Conservation (phyloP, 2,888 invertebrate species). For the Coleophora deauratella region DNA sequence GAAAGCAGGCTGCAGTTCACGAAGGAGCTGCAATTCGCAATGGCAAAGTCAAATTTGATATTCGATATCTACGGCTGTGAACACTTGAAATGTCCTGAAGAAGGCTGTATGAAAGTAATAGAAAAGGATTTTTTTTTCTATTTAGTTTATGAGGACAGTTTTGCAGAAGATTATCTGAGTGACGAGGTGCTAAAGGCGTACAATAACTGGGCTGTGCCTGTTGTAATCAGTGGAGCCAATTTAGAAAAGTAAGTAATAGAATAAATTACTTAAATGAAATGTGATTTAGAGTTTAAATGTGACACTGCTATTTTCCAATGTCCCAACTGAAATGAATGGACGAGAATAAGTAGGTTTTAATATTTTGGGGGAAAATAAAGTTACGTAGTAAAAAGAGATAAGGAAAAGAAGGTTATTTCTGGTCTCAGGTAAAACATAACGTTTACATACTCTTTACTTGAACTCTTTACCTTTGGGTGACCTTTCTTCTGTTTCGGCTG, state of each 20-base stretch:
- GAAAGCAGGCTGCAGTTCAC: constrained; percentile 20
- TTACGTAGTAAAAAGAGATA: too few relatives aligned
- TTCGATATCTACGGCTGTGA: constrained; percentile 68
- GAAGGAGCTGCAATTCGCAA: constrained; percentile 47
- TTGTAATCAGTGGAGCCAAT: constrained; percentile 78
- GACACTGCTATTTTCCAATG: too few relatives aligned
- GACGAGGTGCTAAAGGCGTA: constrained; percentile 51
- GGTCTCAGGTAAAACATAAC: too few relatives aligned
- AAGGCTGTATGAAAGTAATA: constrained; percentile 30
- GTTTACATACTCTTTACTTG: too few relatives aligned
- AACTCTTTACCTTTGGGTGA: too few relatives aligned
- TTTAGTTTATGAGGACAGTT: constrained; percentile 37
- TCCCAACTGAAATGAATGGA: too few relatives aligned
- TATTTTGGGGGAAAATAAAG: too few relatives aligned
- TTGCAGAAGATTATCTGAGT: constrained; percentile 48
- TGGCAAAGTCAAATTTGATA: constrained; percentile 31
- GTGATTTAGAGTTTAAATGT: too few relatives aligned
- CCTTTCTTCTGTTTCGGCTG: too few relatives aligned
- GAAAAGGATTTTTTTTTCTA: constrained; percentile 50
- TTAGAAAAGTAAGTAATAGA: constrained; percentile 68
- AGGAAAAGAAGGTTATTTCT: too few relatives aligned
- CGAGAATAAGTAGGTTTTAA: too few relatives aligned
- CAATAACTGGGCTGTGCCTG: constrained; percentile 76
- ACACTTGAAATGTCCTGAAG: constrained; percentile 27
- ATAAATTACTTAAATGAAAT: too few relatives aligned